Base-by-base conservation (phyloP, 1,140 invertebrate species). In the Aphaenogaster ashmeadi region DNA sequence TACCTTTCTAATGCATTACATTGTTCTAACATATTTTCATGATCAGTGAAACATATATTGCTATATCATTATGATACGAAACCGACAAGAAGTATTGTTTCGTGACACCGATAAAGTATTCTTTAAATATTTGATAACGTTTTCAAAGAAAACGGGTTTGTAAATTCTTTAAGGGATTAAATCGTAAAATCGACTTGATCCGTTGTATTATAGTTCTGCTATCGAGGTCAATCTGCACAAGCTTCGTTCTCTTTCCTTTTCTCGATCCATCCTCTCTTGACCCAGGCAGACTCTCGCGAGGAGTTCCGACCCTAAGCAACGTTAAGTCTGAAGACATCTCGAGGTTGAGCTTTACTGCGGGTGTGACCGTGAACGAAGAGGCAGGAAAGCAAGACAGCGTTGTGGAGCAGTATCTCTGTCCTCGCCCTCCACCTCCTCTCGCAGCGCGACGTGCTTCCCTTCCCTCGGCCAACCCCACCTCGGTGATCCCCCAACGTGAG, bases 341-440 rank as follows among this genome's bases (percentile, higher is more conserved):
- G 52, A 15, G 56, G 60, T 90, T 94, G 94, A 94, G 94, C 62
- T 87, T 80, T 93, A 88, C 93, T 93, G 93, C 94, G 93, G 92
- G 94, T 94, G 94, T 94, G 94, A 94, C 94, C 94, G 94, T 94
- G 94, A 95, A 94, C 94, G 94, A 94, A 93, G 92, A 94, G 92
- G 93, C 93, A 94, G 92, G 88, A 93, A 94, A 93, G 93, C 93
- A 94, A 94, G 93, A 92, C 92, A 94, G 93, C 93, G 92, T 94
- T 94, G 92, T 94, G 93, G 93, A 94, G 93, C 93, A 93, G 92
- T 93, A 93, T 94, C 88, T 92, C 91, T 89, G 89, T 92, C 83
- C 89, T 89, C 89, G 81, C 72, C 44, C 89, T 89, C 91, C 86
- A 86, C 86, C 87, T 83, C 58, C 88, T 87, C 87, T 72, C 86